Evolutionary conservation across 1,140 invertebrate species (phyloP), one percentile per base, ranked within the genome.

Genomic region (Calliphora vicina): DNA sequence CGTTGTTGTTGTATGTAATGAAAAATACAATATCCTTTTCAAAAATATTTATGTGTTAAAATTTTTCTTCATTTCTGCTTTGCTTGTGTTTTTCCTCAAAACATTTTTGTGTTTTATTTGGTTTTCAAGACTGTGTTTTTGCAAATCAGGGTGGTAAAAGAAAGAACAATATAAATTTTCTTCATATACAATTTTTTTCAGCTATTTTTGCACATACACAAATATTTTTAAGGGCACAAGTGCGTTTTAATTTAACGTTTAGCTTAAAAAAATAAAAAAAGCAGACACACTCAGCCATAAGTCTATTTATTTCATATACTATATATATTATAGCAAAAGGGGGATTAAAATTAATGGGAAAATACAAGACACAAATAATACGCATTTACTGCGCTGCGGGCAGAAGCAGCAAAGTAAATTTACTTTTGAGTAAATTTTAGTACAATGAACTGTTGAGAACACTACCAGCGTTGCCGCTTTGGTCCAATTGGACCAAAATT

Each of bases 21-120:
- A 76, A 76, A 76, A 76, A 27, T 74, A 17, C 45, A 10, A 20
- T 78, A 78, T 78, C 74, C 29, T 78, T 45, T 45, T 45, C 61
- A 9, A 17, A 67, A 67, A 67, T 23, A 61, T 61, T 61, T 61
- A 67, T 67, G 61, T 67, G n/a, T 23, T 67, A 67, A 67, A 67
- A 67, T 67, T 1, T 67, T 67, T 8, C n/a, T 67, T 67, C 61
- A 10, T 25, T 23, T 67, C 25, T 67, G 20, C n/a, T 23, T 20
- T 67, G 8, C 61, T 10, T 23, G 1, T 17, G n/a, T 25, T 72
- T 72, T 23, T 72, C 25, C 25, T 10, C 5, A 6, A 35, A 35
- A 35, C 6, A 35, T 2, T 5, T 35, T 35, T 5, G 4, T 35
- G 35, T 72, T 72, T 23, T 72, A 20, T 20, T 72, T 72, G n/a